These are phyloP conservation scores for Malthinus seriepunctatus DNA, from an alignment of 2,888 invertebrate genomes.

Conservation along the genomic window DNA sequence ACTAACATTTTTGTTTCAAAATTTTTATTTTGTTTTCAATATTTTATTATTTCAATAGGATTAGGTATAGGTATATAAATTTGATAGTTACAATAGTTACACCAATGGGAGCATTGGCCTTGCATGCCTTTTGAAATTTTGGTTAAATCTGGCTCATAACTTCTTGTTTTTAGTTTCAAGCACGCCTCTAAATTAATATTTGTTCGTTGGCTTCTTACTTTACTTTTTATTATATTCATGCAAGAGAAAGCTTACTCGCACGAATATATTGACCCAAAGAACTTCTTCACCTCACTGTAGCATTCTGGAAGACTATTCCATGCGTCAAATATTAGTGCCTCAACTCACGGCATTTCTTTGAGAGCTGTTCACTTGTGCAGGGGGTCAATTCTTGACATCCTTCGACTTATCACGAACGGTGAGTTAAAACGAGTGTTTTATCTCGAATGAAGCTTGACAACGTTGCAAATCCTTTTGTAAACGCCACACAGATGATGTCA, in stretches of 20 bases:
- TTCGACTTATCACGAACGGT: no score
- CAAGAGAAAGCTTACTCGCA: conserved; percentile 33
- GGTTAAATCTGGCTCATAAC: neutral
- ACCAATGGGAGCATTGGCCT: conserved; percentile 5
- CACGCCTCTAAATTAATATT: no score
- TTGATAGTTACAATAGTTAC: no score
- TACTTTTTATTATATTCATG: conserved; percentile 22
- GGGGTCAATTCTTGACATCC: no score
- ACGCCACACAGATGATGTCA: no score
- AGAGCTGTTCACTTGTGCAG: conserved; percentile 40
- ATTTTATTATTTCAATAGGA: no score
- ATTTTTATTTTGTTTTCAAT: no score
- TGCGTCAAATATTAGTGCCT: conserved; percentile 40
- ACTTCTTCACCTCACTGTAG: conserved; percentile 34
- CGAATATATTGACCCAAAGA: conserved; percentile 30
- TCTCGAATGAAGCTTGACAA: no score
- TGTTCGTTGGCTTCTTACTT: conserved; percentile 26
- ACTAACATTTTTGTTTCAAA: no score
- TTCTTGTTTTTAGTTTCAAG: conserved; percentile 5
- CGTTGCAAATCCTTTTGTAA: no score
- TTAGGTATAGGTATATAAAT: no score
- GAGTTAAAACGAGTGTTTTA: no score
- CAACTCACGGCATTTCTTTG: conserved; percentile 41
- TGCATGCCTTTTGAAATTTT: conserved; percentile 6
- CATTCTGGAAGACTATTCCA: conserved; percentile 44